These are phyloP conservation scores for Euleptes europaea DNA, from an alignment of 2,113 vertebrate genomes.

Conservation along the genomic window DNA sequence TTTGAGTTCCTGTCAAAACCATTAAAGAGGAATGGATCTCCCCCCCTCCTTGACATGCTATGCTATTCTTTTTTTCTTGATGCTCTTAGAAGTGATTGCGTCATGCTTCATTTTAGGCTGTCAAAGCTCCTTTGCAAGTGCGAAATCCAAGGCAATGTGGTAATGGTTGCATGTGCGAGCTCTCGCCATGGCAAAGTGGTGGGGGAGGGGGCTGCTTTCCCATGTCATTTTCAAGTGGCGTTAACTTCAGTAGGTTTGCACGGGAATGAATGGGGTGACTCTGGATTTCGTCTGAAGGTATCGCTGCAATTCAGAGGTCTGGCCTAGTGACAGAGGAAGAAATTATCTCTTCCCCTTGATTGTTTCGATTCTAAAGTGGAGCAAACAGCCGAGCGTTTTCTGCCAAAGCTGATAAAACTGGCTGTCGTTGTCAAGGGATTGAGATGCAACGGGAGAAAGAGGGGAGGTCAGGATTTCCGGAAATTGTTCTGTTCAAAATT, in stretches of 20 bases:
- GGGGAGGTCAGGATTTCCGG: rapidly evolving
- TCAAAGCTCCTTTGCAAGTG: slow-evolving; percentile 1
- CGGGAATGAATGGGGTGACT: background rate
- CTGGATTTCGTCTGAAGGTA: background rate
- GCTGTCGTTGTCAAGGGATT: background rate
- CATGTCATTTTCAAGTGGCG: background rate
- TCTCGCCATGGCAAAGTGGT: background rate
- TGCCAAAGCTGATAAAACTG: background rate
- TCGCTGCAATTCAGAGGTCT: background rate
- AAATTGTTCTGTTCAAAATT: slow-evolving; percentile 9
- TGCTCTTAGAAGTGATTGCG: slow-evolving; percentile 21
- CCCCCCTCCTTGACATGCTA: background rate
- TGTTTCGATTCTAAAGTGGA: slow-evolving; percentile 3
- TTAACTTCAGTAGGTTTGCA: background rate
- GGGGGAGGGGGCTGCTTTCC: background rate
- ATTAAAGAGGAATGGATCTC: slow-evolving; percentile 48
- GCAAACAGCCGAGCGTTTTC: background rate
- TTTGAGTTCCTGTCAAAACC: slow-evolving; percentile 48
- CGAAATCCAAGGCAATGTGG: rapidly evolving
- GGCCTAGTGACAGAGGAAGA: background rate
- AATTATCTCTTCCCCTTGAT: background rate
- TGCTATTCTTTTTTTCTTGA: slow-evolving; percentile 38
- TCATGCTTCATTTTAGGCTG: slow-evolving; percentile 34
- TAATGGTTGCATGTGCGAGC: background rate
- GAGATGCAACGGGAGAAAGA: background rate